Percentiles rank a stretch among this genome's conserved stretches.
Evolutionary conservation across 2,888 invertebrate species (phyloP).

Genomic region (Baccha elongata): DNA sequence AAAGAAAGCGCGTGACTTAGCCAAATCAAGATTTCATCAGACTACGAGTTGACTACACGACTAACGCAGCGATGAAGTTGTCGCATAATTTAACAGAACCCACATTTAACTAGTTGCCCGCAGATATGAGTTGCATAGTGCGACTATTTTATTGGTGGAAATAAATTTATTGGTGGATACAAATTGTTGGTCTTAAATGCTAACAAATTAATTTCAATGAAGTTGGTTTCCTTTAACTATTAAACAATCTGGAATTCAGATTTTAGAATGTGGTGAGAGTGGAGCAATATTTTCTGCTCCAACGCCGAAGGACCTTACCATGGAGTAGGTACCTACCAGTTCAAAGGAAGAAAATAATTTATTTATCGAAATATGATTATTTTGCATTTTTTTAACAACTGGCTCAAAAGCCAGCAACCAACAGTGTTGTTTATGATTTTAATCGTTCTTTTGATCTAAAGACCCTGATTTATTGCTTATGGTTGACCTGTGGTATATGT

Average conservation of each 20-base stretch:
- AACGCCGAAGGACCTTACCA: too few species aligned
- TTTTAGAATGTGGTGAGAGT: slow-evolving; percentile 7
- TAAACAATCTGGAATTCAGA: slow-evolving; percentile 14
- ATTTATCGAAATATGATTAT: slow-evolving; percentile 19
- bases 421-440: slow-evolving; percentile 25
- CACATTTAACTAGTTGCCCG: slow-evolving; percentile 25
- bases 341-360: not conserved
- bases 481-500: slow-evolving; percentile 4
- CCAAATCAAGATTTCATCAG: slow-evolving; percentile 53
- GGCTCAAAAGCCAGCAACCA: slow-evolving; percentile 10
- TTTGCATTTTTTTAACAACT: not conserved
- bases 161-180: slow-evolving; percentile 56
- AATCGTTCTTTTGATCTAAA: slow-evolving; percentile 18
- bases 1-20: slow-evolving; percentile 56
- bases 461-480: slow-evolving; percentile 27
- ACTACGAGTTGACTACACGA: slow-evolving; percentile 13
- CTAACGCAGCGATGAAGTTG: not conserved
- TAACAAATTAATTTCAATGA: slow-evolving; percentile 65
- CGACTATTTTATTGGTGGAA: slow-evolving; percentile 49
- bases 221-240: slow-evolving; percentile 41
- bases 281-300: too few species aligned
- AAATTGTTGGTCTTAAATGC: slow-evolving; percentile 56
- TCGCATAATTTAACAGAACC: slow-evolving; percentile 13
- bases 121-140: slow-evolving; percentile 58
- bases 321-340: not conserved